Conservation (phyloP, 2,888 invertebrate genomes). For the Protodeltote pygarga region DNA sequence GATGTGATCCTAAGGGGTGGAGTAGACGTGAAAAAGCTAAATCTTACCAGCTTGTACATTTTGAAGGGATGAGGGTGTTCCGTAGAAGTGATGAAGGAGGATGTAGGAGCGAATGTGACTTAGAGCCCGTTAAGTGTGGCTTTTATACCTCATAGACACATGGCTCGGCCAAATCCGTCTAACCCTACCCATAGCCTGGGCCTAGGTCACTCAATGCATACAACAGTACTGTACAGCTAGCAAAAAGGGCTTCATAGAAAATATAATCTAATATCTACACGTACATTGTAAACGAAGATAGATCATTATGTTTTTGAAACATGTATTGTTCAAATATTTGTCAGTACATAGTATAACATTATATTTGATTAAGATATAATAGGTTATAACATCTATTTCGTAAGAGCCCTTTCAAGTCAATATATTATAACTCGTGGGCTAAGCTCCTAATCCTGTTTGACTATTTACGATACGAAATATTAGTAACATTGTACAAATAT, state of each 20-base stretch:
- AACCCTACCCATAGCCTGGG: slow-evolving; percentile 76
- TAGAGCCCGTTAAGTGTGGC: slow-evolving; percentile 60
- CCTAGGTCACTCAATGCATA: slow-evolving; percentile 78
- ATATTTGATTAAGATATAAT: neutral
- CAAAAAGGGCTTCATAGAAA: slow-evolving; percentile 48
- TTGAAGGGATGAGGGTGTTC: slow-evolving; percentile 71
- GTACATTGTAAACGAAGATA: too few relatives aligned
- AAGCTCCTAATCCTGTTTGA: slow-evolving; percentile 34
- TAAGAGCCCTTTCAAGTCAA: slow-evolving; percentile 30
- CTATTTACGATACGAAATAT: slow-evolving; percentile 34
- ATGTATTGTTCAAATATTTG: slow-evolving; percentile 1
- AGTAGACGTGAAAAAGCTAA: slow-evolving; percentile 7
- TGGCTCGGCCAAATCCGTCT: slow-evolving; percentile 76
- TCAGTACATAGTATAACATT: neutral
- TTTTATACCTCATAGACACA: slow-evolving; percentile 81
- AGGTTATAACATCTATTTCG: slow-evolving; percentile 21
- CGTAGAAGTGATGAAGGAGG: slow-evolving; percentile 66
- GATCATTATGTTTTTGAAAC: neutral
- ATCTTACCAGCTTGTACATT: slow-evolving; percentile 89
- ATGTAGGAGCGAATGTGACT: slow-evolving; percentile 79
- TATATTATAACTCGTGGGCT: slow-evolving; percentile 30
- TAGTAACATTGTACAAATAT: slow-evolving; percentile 54
- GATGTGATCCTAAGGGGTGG: neutral
- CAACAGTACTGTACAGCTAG: slow-evolving; percentile 61
- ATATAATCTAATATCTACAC: too few relatives aligned